phyloP scores from a whole-genome alignment of 2,888 invertebrate genomes.

The Mellilla xanthometata region DNA sequence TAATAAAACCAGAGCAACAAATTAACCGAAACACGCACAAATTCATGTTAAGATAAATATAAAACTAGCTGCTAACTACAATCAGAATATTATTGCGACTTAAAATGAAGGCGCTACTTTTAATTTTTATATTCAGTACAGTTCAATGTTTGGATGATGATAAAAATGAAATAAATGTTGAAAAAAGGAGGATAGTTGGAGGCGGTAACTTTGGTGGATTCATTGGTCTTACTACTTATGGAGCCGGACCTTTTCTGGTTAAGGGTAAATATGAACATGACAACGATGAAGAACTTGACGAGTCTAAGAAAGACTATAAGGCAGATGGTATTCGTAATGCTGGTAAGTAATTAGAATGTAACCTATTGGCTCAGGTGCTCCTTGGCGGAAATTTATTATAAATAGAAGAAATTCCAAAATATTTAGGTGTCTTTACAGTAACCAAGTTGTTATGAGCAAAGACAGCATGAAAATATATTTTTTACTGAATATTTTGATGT shows the following conservation, averaged over 20 bases:
- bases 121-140: not conserved
- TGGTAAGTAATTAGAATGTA: slow-evolving; percentile 4
- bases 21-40: too few relatives aligned
- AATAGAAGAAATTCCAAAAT: too few relatives aligned
- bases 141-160: slow-evolving; percentile 4
- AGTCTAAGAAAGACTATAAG: not conserved
- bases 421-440: too few relatives aligned
- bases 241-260: slow-evolving; percentile 12
- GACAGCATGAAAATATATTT: too few relatives aligned
- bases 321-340: not conserved
- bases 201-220: slow-evolving; percentile 15
- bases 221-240: slow-evolving; percentile 12
- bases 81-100: too few relatives aligned
- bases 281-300: not conserved
- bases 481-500: too few relatives aligned
- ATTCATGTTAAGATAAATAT: too few relatives aligned
- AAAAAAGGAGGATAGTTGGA: slow-evolving; percentile 8
- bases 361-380: too few relatives aligned
- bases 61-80: too few relatives aligned
- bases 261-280: slow-evolving; percentile 12
- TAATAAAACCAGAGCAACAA: too few relatives aligned
- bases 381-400: too few relatives aligned
- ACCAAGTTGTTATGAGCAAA: too few relatives aligned
- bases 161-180: not conserved
- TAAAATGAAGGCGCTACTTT: slow-evolving; percentile 13